A percentile compares a stretch with the other conserved stretches of the same genome.
phyloP scores from a whole-genome alignment of 1,140 invertebrate genomes.

The Calephelis nemesis region DNA sequence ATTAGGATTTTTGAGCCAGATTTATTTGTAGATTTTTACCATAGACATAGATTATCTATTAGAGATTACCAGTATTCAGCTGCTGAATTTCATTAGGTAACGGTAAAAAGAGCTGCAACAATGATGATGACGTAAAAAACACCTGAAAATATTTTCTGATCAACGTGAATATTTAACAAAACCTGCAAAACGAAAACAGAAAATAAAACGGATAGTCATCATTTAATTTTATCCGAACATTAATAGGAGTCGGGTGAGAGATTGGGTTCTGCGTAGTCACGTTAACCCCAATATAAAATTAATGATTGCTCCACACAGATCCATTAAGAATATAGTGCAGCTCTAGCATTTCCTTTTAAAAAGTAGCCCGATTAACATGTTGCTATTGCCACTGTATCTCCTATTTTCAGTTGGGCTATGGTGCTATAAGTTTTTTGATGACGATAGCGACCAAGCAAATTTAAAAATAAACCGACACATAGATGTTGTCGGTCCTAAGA shows the following conservation, averaged over 20 bases:
- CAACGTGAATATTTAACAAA: constrained; percentile 2
- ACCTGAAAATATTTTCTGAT: constrained; percentile 8
- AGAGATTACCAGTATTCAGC: too few relatives aligned
- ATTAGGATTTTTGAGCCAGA: too few relatives aligned
- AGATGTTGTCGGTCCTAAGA: too few relatives aligned
- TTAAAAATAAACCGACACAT: too few relatives aligned
- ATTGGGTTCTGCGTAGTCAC: constrained; percentile 50
- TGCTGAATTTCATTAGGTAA: too few relatives aligned
- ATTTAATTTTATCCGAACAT: constrained; percentile 48
- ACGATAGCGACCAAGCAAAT: too few relatives aligned
- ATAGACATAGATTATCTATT: too few relatives aligned
- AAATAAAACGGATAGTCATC: constrained; percentile 43
- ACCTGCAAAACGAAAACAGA: constrained; percentile 27
- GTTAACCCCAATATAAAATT: constrained; percentile 55
- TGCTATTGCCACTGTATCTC: too few relatives aligned
- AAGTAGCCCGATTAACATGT: not conserved
- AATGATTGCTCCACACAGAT: constrained; percentile 50
- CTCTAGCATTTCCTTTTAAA: not conserved
- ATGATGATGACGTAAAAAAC: too few relatives aligned
- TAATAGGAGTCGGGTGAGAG: constrained; percentile 35
- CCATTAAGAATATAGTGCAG: constrained; percentile 43
- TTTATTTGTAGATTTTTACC: too few relatives aligned
- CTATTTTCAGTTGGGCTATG: too few relatives aligned
- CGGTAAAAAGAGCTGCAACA: not conserved
- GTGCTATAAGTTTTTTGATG: too few relatives aligned